Percentiles rank a stretch among this genome's conserved stretches.
Evolutionary conservation across 2,797 vertebrate genomes (phyloP).

Genomic region (Simalia tracyae): DNA sequence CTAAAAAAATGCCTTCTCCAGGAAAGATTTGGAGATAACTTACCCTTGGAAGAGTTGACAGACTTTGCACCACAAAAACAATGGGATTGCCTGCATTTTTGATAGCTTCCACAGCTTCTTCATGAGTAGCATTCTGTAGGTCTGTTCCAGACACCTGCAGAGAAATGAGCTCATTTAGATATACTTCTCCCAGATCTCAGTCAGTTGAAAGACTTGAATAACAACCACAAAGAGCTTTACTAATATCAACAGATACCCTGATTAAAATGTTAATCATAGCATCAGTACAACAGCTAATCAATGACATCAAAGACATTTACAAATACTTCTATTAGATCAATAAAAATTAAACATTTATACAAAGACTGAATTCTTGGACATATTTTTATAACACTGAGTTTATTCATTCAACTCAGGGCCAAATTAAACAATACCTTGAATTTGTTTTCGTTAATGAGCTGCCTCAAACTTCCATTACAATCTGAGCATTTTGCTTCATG

Average conservation of each 20-base stretch:
- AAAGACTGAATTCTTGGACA: not conserved
- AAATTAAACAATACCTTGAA: not conserved
- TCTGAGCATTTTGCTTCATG: not conserved
- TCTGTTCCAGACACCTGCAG: slow-evolving; percentile 88
- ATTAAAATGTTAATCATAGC: not conserved
- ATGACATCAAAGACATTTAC: not conserved
- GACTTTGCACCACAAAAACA: slow-evolving; percentile 89
- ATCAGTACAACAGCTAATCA: not conserved
- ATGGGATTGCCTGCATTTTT: slow-evolving; percentile 87
- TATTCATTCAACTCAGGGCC: not conserved
- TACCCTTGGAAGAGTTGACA: slow-evolving; percentile 85
- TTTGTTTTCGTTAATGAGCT: not conserved
- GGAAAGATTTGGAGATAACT: slow-evolving; percentile 38
- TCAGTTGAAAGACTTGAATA: not conserved
- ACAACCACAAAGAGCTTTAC: not conserved
- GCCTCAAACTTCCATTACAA: not conserved
- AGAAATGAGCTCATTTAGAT: slow-evolving; percentile 27
- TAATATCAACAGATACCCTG: not conserved
- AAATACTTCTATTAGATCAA: not conserved
- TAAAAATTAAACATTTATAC: not conserved
- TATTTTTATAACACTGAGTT: not conserved
- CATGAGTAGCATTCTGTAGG: slow-evolving; percentile 85
- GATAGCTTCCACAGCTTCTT: slow-evolving; percentile 90
- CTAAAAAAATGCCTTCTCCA: not conserved
- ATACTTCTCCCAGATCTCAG: not conserved